Conservation (phyloP, 2,113 vertebrate genomes). For the Penelope pileata region DNA sequence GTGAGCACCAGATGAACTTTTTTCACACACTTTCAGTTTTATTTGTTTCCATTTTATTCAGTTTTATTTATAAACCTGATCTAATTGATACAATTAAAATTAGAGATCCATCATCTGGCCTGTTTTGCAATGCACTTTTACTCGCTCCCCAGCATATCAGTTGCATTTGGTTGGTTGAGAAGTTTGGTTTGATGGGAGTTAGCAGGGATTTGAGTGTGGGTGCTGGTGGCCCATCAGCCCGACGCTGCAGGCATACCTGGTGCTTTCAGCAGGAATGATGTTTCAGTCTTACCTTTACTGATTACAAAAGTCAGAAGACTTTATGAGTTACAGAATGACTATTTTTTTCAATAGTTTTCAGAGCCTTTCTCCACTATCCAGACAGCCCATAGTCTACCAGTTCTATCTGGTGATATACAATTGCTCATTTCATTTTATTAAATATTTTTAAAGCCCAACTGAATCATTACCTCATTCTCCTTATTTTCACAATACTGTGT, state of each 20-base stretch:
- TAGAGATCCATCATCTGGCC: not conserved
- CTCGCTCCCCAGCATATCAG: not conserved
- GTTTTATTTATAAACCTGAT: too few species aligned
- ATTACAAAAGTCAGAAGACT: not conserved
- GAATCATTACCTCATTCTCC: not conserved
- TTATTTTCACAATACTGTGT: not conserved
- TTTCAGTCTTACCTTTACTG: not conserved
- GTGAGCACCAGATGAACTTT: not conserved
- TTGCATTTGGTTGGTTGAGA: not conserved
- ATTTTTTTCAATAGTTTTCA: not conserved
- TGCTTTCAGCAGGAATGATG: not conserved
- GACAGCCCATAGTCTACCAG: not conserved
- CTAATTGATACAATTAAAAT: not conserved
- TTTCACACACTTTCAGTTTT: not conserved
- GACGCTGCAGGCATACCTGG: not conserved
- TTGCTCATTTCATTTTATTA: not conserved
- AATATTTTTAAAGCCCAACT: not conserved
- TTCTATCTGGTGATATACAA: not conserved
- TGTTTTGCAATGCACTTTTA: not conserved
- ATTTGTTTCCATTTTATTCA: too few species aligned
- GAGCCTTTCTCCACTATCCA: not conserved
- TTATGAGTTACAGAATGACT: not conserved
- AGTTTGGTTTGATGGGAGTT: not conserved
- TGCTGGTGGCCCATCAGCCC: not conserved
- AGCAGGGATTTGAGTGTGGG: not conserved